Percentiles rank a stretch among this genome's conserved stretches.
Evolutionary conservation across 1,140 invertebrate genomes (phyloP).

Genomic region (Periplaneta americana): DNA sequence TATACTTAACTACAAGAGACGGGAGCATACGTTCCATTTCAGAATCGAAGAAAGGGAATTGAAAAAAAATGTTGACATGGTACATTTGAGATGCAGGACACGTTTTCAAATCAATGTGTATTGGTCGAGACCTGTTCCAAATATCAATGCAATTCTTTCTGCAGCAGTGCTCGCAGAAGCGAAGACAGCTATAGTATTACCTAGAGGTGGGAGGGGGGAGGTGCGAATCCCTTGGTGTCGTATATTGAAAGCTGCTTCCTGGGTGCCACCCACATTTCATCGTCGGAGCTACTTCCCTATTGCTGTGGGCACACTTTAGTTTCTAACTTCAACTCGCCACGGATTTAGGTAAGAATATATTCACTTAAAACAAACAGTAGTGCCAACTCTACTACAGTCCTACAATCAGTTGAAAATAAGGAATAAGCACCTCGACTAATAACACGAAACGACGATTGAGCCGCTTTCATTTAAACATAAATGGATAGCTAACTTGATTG

Average conservation of each 20-base stretch:
- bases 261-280: background rate
- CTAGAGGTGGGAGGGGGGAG: background rate
- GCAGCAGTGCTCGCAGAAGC: background rate
- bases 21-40: background rate
- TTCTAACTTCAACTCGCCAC: background rate
- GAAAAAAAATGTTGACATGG: background rate
- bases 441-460: no score
- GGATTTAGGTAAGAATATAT: no score
- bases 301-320: background rate
- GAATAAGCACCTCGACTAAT: no score
- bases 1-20: background rate
- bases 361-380: no score
- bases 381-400: no score
- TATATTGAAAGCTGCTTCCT: background rate
- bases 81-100: background rate
- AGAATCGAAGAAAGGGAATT: background rate
- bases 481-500: no score
- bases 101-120: constrained; percentile 15
- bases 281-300: background rate
- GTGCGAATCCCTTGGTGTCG: background rate
- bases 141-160: constrained; percentile 8
- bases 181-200: background rate
- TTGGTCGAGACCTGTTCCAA: constrained; percentile 11
- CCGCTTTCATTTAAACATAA: no score
- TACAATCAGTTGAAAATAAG: no score